Conservation (phyloP, 2,113 vertebrate genomes). For the Murina feae region DNA sequence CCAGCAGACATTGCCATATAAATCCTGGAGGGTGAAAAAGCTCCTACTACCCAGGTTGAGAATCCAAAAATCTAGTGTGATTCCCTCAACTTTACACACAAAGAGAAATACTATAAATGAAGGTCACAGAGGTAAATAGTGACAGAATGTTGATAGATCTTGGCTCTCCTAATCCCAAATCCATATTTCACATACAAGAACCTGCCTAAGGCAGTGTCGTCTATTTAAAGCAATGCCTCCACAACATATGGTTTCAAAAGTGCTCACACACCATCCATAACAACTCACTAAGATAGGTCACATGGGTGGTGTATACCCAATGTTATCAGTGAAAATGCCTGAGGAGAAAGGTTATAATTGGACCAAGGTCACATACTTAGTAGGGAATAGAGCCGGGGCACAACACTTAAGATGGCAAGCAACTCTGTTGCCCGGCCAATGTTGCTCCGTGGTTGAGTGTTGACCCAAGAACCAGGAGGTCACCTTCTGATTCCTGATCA, state of each 20-base stretch:
- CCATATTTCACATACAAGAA: conserved; percentile 16
- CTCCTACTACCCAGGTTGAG: neutral
- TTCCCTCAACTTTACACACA: neutral
- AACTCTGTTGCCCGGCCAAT: neutral
- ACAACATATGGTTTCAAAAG: neutral
- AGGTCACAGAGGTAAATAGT: conserved; percentile 1
- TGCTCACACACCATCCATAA: neutral
- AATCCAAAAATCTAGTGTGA: neutral
- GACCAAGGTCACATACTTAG: neutral
- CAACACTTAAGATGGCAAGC: neutral
- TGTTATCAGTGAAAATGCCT: conserved; percentile 1
- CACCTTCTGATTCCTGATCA: too few species aligned
- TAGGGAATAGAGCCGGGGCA: neutral
- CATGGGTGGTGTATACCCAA: neutral
- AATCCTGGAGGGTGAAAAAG: neutral
- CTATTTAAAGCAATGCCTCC: neutral
- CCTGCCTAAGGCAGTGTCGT: neutral
- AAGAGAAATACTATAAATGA: neutral
- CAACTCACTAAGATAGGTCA: neutral
- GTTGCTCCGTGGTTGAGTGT: too few species aligned
- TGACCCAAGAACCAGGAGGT: too few species aligned
- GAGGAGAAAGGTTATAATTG: neutral
- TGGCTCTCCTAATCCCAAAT: neutral
- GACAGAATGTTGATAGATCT: neutral
- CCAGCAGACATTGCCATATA: neutral